Conservation (phyloP, 2,113 vertebrate species). For the Gymnocephalus cernua region DNA sequence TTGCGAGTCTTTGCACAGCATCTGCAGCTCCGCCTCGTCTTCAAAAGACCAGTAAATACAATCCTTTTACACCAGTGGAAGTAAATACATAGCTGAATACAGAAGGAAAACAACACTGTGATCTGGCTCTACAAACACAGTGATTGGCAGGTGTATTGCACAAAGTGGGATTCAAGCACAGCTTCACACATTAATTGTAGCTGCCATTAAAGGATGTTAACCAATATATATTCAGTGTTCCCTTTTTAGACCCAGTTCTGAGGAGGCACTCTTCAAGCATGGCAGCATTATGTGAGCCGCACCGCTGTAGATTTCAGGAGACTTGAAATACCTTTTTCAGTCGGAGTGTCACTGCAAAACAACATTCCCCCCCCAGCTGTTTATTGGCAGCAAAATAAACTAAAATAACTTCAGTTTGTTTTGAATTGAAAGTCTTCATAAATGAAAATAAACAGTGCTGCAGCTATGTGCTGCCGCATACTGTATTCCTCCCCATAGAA, state of each 20-base stretch:
- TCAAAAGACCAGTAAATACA: conserved; percentile 79
- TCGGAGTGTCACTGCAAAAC: conserved; percentile 77
- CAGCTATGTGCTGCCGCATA: conserved; percentile 69
- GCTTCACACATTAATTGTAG: conserved; percentile 79
- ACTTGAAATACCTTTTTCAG: conserved; percentile 82
- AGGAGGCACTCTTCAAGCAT: conserved; percentile 80
- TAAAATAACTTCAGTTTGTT: conserved; percentile 88
- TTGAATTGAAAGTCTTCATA: conserved; percentile 86
- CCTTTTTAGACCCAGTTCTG: conserved; percentile 83
- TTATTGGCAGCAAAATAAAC: conserved; percentile 84
- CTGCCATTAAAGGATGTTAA: conserved; percentile 81
- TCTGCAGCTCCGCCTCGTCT: conserved; percentile 60
- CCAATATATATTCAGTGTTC: conserved; percentile 86
- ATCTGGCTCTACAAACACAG: conserved; percentile 75
- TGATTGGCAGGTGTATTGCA: conserved; percentile 81
- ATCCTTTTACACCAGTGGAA: conserved; percentile 69
- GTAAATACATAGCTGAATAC: conserved; percentile 75
- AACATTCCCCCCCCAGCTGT: conserved; percentile 84
- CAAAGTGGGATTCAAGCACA: conserved; percentile 71
- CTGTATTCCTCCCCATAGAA: conserved; percentile 39
- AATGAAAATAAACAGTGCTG: conserved; percentile 87
- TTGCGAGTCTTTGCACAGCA: conserved; percentile 74
- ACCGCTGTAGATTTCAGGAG: conserved; percentile 72
- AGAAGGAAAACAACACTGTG: conserved; percentile 75
- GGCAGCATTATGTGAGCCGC: conserved; percentile 64